Evolutionary conservation across 2,888 invertebrate genomes (phyloP).

Genomic region (Creontiades dilutus): DNA sequence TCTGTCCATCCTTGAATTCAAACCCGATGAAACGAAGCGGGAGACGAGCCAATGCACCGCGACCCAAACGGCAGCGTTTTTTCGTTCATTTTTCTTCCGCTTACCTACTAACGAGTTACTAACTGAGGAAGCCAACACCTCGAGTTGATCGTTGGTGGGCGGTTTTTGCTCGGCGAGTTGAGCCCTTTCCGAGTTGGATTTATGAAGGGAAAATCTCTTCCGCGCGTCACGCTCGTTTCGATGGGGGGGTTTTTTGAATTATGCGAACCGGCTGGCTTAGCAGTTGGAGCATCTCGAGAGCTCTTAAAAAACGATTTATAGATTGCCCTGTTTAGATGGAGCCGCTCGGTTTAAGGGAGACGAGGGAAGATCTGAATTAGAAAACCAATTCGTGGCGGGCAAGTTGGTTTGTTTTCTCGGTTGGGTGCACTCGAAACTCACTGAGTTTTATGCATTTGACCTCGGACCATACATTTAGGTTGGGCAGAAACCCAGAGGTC

Average conservation of each 20-base stretch:
- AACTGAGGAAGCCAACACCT: constrained; percentile 6
- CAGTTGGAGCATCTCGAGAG: neutral
- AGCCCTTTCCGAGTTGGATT: neutral
- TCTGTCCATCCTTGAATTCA: no score
- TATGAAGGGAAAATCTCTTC: constrained; percentile 11
- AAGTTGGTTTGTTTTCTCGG: neutral
- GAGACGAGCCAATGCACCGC: no score
- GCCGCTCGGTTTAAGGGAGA: neutral
- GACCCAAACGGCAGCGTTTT: no score
- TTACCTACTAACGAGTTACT: neutral
- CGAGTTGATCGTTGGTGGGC: neutral
- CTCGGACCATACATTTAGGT: no score
- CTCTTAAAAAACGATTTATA: constrained; percentile 1
- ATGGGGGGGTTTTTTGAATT: neutral
- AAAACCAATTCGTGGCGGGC: neutral
- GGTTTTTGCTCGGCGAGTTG: neutral
- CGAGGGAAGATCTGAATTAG: neutral
- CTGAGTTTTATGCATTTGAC: no score
- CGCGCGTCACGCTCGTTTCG: neutral
- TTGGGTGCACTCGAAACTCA: neutral
- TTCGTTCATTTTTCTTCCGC: no score
- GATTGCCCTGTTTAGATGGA: neutral
- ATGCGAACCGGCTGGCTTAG: neutral
- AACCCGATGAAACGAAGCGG: no score
- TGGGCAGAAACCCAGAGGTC: no score